Percentiles rank a stretch among this genome's conserved stretches.
phyloP scores from a whole-genome alignment of 37 sponge, comb jelly and placozoan genomes.

The Axinella damicornis region DNA sequence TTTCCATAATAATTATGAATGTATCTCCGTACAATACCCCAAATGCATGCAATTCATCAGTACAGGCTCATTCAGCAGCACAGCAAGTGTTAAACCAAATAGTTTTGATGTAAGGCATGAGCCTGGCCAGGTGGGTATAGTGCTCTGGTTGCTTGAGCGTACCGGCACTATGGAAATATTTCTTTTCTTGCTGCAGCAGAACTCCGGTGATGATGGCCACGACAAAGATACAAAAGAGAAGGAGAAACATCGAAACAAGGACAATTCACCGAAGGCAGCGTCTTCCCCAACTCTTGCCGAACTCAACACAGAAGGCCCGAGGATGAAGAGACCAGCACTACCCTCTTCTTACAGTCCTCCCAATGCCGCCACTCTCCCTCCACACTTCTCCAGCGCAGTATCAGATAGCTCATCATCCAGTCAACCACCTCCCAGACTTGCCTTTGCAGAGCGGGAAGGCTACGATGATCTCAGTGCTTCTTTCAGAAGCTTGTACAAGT shows the following conservation, averaged over 20 bases:
- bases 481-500: conserved; percentile 73
- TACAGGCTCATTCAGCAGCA: too few relatives aligned
- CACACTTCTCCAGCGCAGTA: conserved; percentile 20
- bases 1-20: too few relatives aligned
- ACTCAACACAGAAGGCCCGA: conserved; percentile 36
- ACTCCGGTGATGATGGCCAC: background rate
- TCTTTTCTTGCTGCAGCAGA: background rate
- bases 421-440: conserved; percentile 10
- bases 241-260: background rate
- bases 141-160: too few relatives aligned
- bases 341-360: conserved; percentile 7
- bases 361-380: background rate
- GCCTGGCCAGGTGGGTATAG: too few relatives aligned
- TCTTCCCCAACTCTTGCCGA: conserved; percentile 69
- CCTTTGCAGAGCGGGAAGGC: conserved; percentile 58
- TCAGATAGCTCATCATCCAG: conserved; percentile 20
- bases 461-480: conserved; percentile 73
- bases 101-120: too few relatives aligned
- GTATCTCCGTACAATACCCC: too few relatives aligned
- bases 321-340: conserved; percentile 17
- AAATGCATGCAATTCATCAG: too few relatives aligned
- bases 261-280: background rate
- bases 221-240: background rate
- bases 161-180: too few relatives aligned
- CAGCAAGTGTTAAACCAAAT: too few relatives aligned